These are phyloP conservation scores for Trematomus loennbergii DNA, from an alignment of 2,113 vertebrate species.

Conservation along the genomic window DNA sequence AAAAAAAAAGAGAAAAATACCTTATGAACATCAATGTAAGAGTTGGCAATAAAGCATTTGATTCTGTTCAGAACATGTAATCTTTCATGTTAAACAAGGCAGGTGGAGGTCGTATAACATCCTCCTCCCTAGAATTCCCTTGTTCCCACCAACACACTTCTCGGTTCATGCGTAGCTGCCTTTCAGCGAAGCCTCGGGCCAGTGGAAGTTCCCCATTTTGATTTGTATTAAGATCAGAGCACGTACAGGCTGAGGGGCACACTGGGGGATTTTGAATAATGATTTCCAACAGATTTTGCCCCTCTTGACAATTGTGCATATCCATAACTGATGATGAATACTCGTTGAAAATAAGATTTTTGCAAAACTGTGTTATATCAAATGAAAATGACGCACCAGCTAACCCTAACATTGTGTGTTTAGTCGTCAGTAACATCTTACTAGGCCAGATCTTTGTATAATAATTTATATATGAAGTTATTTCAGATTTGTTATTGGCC, in stretches of 20 bases:
- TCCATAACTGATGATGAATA: background rate
- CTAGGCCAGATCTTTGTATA: background rate
- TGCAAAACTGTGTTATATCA: background rate
- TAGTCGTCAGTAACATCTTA: background rate
- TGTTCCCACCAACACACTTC: conserved; percentile 10
- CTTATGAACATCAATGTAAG: background rate
- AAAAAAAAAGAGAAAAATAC: background rate
- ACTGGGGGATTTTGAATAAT: background rate
- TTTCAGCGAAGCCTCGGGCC: conserved; percentile 47
- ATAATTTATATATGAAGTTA: background rate
- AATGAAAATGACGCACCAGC: background rate
- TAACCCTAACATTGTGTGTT: background rate
- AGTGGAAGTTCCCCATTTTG: conserved; percentile 34
- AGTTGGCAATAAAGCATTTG: background rate
- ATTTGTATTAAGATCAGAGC: conserved; percentile 33
- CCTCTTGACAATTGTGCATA: conserved; percentile 5
- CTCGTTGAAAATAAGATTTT: background rate
- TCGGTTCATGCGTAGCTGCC: conserved; percentile 30
- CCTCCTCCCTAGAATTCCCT: background rate
- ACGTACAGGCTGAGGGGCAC: conserved; percentile 4
- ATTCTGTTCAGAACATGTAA: background rate
- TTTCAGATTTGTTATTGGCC: background rate
- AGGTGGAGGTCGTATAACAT: conserved; percentile 20
- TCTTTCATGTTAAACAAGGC: background rate
- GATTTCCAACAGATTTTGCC: conserved; percentile 17